Conservation (phyloP, 2,113 vertebrate genomes). For the Clinocottus analis region DNA sequence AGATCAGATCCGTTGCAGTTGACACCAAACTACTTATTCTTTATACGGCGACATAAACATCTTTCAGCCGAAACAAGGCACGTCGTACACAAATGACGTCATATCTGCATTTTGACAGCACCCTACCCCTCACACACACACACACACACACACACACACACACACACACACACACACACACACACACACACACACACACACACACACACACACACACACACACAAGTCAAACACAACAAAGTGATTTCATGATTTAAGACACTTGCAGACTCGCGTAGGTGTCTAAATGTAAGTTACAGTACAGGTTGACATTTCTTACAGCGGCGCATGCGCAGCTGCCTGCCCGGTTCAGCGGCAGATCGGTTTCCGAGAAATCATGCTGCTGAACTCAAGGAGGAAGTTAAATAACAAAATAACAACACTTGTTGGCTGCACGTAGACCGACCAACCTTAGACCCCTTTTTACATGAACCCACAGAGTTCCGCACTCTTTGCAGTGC, state of each 20-base stretch:
- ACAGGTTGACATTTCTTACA: constrained; percentile 39
- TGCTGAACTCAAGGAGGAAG: constrained; percentile 60
- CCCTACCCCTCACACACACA: too few relatives aligned
- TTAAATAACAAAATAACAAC: neutral
- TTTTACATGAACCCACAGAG: neutral
- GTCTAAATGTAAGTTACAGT: neutral
- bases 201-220: too few relatives aligned
- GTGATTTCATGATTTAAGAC: neutral
- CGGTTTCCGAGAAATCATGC: constrained; percentile 71
- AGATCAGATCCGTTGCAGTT: neutral
- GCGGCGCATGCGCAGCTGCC: constrained; percentile 49
- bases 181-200: too few relatives aligned
- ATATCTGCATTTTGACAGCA: neutral
- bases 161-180: too few relatives aligned
- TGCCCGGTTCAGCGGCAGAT: rapidly evolving
- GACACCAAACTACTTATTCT: neutral
- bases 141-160: too few relatives aligned
- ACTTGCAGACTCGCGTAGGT: neutral
- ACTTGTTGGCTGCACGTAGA: constrained; percentile 29
- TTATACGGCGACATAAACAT: neutral
- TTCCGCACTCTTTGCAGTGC: neutral
- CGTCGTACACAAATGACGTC: neutral
- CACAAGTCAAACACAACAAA: neutral
- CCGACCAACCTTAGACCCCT: neutral
- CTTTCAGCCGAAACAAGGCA: neutral